A percentile compares a stretch with the other conserved stretches of the same genome.
These are phyloP conservation scores for Dasypus novemcinctus DNA, from an alignment of 2,113 vertebrate genomes.

Conservation along the genomic window DNA sequence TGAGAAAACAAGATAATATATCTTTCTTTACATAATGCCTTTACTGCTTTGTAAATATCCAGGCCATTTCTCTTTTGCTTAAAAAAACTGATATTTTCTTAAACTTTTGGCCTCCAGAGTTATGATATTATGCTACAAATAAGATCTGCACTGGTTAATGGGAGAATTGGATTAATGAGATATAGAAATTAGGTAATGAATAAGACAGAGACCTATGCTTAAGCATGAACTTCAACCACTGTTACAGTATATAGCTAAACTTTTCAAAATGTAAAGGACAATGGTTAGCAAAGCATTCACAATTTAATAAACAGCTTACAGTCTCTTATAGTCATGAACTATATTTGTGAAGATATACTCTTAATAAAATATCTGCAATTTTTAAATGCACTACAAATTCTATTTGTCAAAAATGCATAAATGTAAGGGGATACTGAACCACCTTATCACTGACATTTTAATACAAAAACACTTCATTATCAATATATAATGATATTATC, in stretches of 20 bases:
- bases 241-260: background rate
- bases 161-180: background rate
- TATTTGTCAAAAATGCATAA: background rate
- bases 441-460: background rate
- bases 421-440: background rate
- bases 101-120: background rate
- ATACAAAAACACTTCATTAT: too few species aligned
- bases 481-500: too few species aligned
- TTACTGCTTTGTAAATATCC: slow-evolving; percentile 17
- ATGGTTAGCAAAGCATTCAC: background rate
- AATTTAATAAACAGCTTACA: background rate
- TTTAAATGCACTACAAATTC: background rate
- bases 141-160: background rate
- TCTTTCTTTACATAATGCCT: background rate
- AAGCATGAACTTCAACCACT: background rate
- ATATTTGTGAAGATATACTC: background rate
- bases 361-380: background rate
- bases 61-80: background rate
- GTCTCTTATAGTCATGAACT: background rate
- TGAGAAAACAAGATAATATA: background rate
- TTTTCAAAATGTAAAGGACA: slow-evolving; percentile 45
- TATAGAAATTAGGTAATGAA: slow-evolving; percentile 7
- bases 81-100: background rate
- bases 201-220: background rate
- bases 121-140: background rate